Evolutionary conservation across 2,113 vertebrate genomes (phyloP), one percentile per base, ranked within the genome.

Genomic region (Alouatta palliata): DNA sequence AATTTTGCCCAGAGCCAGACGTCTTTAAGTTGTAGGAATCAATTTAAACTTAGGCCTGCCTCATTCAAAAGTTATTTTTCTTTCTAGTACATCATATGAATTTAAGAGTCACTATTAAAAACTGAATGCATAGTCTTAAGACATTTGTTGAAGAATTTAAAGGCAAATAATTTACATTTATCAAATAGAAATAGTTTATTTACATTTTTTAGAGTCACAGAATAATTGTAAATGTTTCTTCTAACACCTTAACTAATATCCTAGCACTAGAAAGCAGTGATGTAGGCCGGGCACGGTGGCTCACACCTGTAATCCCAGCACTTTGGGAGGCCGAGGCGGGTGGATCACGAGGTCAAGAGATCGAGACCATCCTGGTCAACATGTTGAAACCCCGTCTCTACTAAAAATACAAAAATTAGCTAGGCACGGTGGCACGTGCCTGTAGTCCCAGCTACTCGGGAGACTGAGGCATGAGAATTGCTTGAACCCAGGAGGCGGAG

Each of bases 71-170:
- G 0, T 76, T 40, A 3, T 56, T 90, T 91, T 88, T 75, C 23
- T 73, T 80, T 84, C 45, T 90, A 70, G 17, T 54, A 13, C 0
- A 66, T 1, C 49, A 40, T 12, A 68, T 73, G 19, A 94, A 73
- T 91, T 76, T 88, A 73, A 82, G n/a, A 68, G 30, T 58, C 56
- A 66, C 14, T 80, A 37, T 88, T 95, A 58, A 88, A 96, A 93
- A 73, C 0, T 13, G 7, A 91, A 40, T 21, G 40, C 4, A 54
- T 52, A 54, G 6, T 71, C 49, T 25, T 61, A 94, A 47, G 30
- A 21, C 8, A 45, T 68, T 88, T 56, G 23, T 13, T 21, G 5
- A 87, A 80, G n/a, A 23, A 88, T 83, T 88, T 82, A 56, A 66
- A 88, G 20, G 12, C 3, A 77, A 83, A 64, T 75, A 10, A n/a